Percentiles rank a stretch among this genome's conserved stretches.
Conservation (phyloP, 2,888 invertebrate genomes). For the Melieria picta region DNA sequence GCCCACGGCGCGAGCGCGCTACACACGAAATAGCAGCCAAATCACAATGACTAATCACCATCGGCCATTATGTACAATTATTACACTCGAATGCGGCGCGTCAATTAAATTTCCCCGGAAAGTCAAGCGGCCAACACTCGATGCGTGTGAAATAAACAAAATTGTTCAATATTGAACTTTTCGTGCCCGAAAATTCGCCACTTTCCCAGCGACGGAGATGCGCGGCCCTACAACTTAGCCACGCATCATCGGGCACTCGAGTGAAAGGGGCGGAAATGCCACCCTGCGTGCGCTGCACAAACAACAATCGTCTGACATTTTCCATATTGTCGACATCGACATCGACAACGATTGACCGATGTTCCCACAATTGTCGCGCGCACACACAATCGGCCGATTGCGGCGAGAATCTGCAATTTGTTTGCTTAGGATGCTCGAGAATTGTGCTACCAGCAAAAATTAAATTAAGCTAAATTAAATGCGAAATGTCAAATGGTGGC, state of each 20-base stretch:
- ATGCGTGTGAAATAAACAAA: conserved; percentile 29
- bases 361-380: conserved; percentile 57
- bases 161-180: conserved; percentile 1
- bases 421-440: conserved; percentile 33
- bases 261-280: conserved; percentile 10
- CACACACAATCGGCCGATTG: conserved; percentile 30
- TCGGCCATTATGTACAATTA: conserved; percentile 24
- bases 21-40: conserved; percentile 13
- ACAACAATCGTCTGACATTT: conserved; percentile 44
- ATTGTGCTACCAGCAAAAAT: conserved; percentile 47
- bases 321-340: conserved; percentile 47
- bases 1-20: conserved; percentile 26
- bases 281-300: neutral
- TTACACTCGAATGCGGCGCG: conserved; percentile 10
- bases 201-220: neutral
- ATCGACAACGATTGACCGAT: neutral
- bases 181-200: conserved; percentile 10
- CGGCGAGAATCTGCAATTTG: conserved; percentile 10
- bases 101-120: conserved; percentile 20
- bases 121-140: conserved; percentile 5
- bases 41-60: conserved; percentile 34
- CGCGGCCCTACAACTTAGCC: conserved; percentile 6
- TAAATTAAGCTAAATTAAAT: conserved; percentile 56
- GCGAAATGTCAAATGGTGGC: conserved; percentile 45
- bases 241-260: conserved; percentile 18